Base-by-base conservation (phyloP, 2,888 invertebrate species). In the Pristionchus exspectatus region DNA sequence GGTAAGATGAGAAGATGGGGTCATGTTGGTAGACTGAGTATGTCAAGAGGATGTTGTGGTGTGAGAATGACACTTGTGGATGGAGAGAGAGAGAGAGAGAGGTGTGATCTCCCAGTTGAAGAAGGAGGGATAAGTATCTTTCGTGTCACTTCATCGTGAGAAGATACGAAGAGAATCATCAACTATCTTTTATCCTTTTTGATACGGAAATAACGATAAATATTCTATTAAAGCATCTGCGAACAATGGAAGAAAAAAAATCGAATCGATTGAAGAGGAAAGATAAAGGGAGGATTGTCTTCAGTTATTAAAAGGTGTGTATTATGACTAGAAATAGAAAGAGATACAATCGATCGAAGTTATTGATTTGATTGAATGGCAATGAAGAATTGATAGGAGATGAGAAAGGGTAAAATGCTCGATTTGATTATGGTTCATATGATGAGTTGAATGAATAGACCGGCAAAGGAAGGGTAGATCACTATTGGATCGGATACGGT, bases 11-110 rank as follows among this genome's bases (percentile, higher is more conserved):
- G 27, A 9, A 21, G 9, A 38, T 66, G 7, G n/a, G 86, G 38
- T 38, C 30, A 72, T 69, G 24, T 83, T 33, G 87, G 81, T 54
- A 87, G 74, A n/a, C 54, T 38, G 12, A 44, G 59, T 59, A 66
- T 74, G 74, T 74, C 74, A 74, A 74, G 74, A 74, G 74, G 74
- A 74, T 74, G 74, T 74, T 86, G 33, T 86, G 59, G 56, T 44
- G 86, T 33, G 87, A 69, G 72, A 54, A 66, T 66, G 87, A 44
- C 18, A 87, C 66, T 50, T 56, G 87, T 56, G 72, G 87, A 69
- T 44, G 16, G 72, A 87, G 87, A 69, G n/a, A n/a, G 69, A 69
- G 87, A 30, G 69, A 44, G 87, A 69, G 50, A n/a, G 63, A 87
- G 87, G 56, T 84, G 77, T 38, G 38, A 77, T 44, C 77, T 38